Evolutionary conservation across 2,113 vertebrate genomes (phyloP), one percentile per base, ranked within the genome.

Genomic region (Psephotus haematonotus): DNA sequence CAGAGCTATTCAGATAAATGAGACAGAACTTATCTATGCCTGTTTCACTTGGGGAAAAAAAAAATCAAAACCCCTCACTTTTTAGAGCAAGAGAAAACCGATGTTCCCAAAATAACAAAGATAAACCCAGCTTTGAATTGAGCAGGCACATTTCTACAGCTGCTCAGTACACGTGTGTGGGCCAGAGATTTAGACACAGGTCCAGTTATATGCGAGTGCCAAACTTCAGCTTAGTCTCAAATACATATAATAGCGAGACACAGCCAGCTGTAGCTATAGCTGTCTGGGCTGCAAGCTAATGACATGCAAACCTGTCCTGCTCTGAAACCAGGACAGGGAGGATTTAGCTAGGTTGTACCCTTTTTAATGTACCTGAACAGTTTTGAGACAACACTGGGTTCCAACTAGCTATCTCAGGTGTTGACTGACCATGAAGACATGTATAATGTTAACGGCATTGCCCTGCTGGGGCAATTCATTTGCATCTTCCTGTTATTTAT

Each of bases 141-240:
- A 79, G 77, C 71, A 83, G 88, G 76, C 72, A 83, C 76, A 84
- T 88, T 91, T 93, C 82, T 92, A 35, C 52, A 96, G 65, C 88
- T 78, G 72, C 80, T 69, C 49, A 83, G 13, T 31, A 59, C 35
- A 41, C 6, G 17, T 1, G 71, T 10, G 0, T 37, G 67, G 49
- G 49, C 49, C 92, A 94, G 86, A 71, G 55, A 57, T 86, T 81
- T 41, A 96, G 86, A 92, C 44, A 63, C 65, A 57, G 65, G 69
- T 62, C 92, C 74, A 93, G 88, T 39, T 70, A 28, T 10, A 70
- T 35, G 76, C 1, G 14, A 79, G 63, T 46, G 88, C 82, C 92
- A 96, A 80, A 82, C 64, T 74, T 50, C 11, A 28, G 22, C 85
- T 93, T 25, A 64, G 59, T 41, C 53, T 63, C 7, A 1, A 46